Conservation (phyloP, 2,113 vertebrate genomes). For the Falco punctatus region DNA sequence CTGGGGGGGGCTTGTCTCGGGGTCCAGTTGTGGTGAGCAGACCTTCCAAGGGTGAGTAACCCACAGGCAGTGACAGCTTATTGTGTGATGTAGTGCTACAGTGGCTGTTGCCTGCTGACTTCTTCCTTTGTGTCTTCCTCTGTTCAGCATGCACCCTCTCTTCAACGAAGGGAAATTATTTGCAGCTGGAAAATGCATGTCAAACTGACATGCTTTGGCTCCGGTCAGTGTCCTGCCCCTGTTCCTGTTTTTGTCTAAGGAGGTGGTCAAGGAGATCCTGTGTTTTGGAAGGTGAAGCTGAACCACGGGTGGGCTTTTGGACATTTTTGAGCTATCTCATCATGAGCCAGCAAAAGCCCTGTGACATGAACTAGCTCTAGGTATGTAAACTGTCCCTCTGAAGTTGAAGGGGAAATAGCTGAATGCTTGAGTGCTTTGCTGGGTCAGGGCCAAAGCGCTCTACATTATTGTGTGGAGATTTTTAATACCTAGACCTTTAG, state of each 20-base stretch:
- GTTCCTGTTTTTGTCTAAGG: neutral
- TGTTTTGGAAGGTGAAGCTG: neutral
- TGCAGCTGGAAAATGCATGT: neutral
- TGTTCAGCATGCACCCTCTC: neutral
- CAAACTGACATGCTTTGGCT: neutral
- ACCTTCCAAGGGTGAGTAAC: neutral
- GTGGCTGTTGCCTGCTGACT: neutral
- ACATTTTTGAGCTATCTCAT: neutral
- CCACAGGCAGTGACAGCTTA: neutral
- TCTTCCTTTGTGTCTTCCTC: neutral
- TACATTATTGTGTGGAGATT: neutral
- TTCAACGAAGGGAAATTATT: neutral
- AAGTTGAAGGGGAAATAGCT: neutral
- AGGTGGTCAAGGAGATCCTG: neutral
- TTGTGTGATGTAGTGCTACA: neutral
- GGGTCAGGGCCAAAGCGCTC: neutral
- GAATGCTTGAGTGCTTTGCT: slow-evolving; percentile 15
- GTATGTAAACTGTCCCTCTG: neutral
- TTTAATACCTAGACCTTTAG: neutral
- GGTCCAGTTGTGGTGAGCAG: neutral
- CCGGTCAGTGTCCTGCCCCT: neutral
- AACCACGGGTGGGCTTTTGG: neutral
- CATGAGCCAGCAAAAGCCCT: neutral
- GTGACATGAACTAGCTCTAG: neutral
- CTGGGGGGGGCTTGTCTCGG: neutral